Evolutionary conservation across 2,888 invertebrate species (phyloP), one percentile per base, ranked within the genome.

Genomic region (Melanostoma scalare): DNA sequence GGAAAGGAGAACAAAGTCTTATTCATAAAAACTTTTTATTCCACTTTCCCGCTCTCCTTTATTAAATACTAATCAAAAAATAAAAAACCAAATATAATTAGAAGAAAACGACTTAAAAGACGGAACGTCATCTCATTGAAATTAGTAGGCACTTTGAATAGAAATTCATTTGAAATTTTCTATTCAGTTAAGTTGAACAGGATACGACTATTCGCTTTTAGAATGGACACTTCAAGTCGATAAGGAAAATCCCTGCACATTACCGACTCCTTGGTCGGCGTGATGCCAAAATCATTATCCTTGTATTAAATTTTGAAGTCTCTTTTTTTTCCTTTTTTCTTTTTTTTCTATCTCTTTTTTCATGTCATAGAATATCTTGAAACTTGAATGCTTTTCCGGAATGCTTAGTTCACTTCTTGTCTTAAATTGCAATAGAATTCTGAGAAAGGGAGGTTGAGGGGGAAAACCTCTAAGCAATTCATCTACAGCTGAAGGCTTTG

Each of bases 61-160:
- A n/a, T 10, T 33, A 44, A 31, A n/a, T 10, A 6, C n/a, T 33
- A 6, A 6, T 36, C 10, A 55, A 8, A 6, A 52, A 33, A 33
- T 42, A 31, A 61, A 61, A 30, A 42, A 33, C 20, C 20, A 61
- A 61, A 36, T 58, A 58, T 4, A 76, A 69, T 69, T 55, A 48
- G 48, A 55, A 48, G 31, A 53, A 76, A 55, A 69, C 3, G 38
- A 53, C 35, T 44, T 48, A 35, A 48, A 55, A 40, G 69, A 69
- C 75, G 48, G 38, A 61, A 61, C 35, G 9, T 38, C 68, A 68
- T 68, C 46, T 61, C 40, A 55, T 69, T 61, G 53, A 76, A 69
- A 76, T 76, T 63, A 69, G 69, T 55, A 69, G 76, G 40, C 68
- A 55, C 55, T 53, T 55, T 38, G 68, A 61, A 53, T 69, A 69